phyloP scores from a whole-genome alignment of 2,113 vertebrate species.

The Ariopsis seemanni region DNA sequence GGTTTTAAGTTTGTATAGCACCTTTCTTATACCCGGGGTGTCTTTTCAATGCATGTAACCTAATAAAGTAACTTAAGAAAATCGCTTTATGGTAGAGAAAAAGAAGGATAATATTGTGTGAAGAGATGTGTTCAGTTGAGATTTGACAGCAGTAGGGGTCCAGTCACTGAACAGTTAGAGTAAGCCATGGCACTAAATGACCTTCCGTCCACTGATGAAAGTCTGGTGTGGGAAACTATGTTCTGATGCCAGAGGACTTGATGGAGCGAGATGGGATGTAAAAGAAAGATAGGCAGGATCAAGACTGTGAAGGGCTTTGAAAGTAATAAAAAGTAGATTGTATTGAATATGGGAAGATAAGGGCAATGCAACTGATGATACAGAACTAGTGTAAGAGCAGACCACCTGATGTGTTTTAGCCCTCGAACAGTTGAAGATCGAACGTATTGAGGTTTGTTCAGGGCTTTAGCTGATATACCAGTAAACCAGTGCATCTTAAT shows the following conservation, averaged over 20 bases:
- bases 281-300: background rate
- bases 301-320: background rate
- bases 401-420: background rate
- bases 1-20: background rate
- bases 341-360: background rate
- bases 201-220: conserved; percentile 9
- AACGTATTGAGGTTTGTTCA: background rate
- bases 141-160: background rate
- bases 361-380: background rate
- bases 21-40: background rate
- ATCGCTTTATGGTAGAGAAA: background rate
- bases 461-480: background rate
- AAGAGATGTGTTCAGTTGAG: background rate
- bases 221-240: background rate
- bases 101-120: background rate
- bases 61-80: background rate
- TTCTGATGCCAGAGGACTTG: conserved; percentile 4
- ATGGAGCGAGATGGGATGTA: background rate
- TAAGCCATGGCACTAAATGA: background rate
- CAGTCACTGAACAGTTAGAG: background rate
- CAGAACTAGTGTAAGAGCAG: background rate
- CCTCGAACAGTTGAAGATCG: background rate
- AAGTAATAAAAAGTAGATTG: background rate
- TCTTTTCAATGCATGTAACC: background rate
- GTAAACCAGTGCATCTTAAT: background rate